Conservation (phyloP, 2,113 vertebrate species). For the Coptodon bakossiorum region DNA sequence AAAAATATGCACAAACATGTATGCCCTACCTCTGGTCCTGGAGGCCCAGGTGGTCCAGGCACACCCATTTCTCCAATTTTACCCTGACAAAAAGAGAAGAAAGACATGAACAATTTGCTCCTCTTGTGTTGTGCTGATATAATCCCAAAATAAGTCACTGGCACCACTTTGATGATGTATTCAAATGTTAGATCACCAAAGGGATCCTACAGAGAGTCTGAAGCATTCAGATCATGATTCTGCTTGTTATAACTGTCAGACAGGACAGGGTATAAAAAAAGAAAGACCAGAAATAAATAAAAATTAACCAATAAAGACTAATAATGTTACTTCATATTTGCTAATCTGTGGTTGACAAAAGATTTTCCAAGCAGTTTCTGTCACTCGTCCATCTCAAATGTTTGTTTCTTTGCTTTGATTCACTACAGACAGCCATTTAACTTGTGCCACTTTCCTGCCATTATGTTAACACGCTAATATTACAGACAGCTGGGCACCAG, state of each 20-base stretch:
- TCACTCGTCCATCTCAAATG: background rate
- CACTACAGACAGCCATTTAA: background rate
- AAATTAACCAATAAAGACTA: background rate
- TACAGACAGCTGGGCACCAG: background rate
- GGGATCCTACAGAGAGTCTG: background rate
- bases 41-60: constrained; percentile 79
- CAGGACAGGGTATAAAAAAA: background rate
- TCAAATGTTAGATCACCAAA: background rate
- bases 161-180: background rate
- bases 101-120: background rate
- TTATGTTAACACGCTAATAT: background rate
- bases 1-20: background rate
- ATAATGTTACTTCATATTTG: background rate
- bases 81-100: constrained; percentile 73
- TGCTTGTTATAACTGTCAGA: background rate
- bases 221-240: background rate
- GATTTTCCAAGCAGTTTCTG: background rate
- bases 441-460: background rate
- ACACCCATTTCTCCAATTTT: constrained; percentile 82
- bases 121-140: background rate
- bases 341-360: background rate
- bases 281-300: background rate
- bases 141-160: background rate
- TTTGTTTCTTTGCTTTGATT: background rate
- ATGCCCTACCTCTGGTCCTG: constrained; percentile 90